Conservation (phyloP, 2,113 vertebrate genomes). For the Rousettus leschenaultii region DNA sequence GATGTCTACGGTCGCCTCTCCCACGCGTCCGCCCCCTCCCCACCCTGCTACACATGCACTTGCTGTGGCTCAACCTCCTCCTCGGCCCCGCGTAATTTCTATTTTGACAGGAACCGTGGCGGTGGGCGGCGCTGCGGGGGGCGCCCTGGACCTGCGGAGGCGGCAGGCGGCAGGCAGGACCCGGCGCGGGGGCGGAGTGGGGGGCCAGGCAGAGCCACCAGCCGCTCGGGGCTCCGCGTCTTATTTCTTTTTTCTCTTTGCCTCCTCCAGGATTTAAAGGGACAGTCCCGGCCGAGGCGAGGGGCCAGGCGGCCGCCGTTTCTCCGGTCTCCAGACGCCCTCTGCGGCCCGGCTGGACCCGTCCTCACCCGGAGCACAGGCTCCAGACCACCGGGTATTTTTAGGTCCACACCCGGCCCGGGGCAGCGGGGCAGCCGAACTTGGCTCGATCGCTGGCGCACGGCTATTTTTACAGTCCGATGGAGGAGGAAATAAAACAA, state of each 20-base stretch:
- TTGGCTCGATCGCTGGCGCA: not conserved
- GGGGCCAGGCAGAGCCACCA: constrained; percentile 38
- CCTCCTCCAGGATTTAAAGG: constrained; percentile 73
- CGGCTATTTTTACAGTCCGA: constrained; percentile 52
- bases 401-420: constrained; percentile 27
- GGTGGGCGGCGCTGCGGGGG: constrained; percentile 51
- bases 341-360: constrained; percentile 71
- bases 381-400: constrained; percentile 6
- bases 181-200: not conserved
- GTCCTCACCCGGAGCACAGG: not conserved
- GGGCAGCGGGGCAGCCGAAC: not conserved
- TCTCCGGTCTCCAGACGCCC: constrained; percentile 76
- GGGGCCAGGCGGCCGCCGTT: constrained; percentile 46
- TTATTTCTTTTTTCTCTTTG: constrained; percentile 67
- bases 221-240: constrained; percentile 33
- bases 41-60: constrained; percentile 55
- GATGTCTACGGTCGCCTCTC: constrained; percentile 71
- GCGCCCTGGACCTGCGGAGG: not conserved
- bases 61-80: constrained; percentile 47
- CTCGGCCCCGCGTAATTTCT: constrained; percentile 4
- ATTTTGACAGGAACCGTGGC: constrained; percentile 58
- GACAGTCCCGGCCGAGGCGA: constrained; percentile 37
- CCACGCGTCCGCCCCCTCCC: constrained; percentile 27
- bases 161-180: not conserved
- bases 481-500: constrained; percentile 19